Evolutionary conservation across 2,888 invertebrate genomes (phyloP).

Genomic region (Andrena dorsata): DNA sequence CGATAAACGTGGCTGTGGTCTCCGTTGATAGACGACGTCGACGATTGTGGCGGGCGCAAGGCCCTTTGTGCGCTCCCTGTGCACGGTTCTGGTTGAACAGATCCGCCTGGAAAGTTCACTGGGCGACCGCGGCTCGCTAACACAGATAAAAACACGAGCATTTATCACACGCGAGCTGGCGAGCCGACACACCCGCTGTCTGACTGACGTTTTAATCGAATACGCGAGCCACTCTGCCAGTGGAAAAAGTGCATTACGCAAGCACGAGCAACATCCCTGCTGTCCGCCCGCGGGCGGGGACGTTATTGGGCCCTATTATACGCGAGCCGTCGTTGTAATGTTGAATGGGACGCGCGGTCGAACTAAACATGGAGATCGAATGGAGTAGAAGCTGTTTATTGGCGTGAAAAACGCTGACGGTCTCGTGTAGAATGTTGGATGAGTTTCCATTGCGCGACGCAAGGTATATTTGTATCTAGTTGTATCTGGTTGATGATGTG

Average conservation of each 20-base stretch:
- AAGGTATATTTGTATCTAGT: too few relatives aligned
- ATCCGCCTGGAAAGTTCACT: slow-evolving; percentile 38
- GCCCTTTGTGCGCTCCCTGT: slow-evolving; percentile 37
- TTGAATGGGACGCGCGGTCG: neutral
- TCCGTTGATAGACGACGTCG: slow-evolving; percentile 12
- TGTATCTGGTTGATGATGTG: too few relatives aligned
- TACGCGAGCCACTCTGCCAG: slow-evolving; percentile 10
- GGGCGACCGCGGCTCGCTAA: neutral
- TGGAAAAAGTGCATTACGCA: slow-evolving; percentile 33
- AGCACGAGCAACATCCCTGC: slow-evolving; percentile 11
- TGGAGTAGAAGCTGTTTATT: neutral
- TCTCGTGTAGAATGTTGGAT: neutral
- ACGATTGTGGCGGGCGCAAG: slow-evolving; percentile 39
- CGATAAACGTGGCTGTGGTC: slow-evolving; percentile 40
- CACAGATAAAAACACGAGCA: slow-evolving; percentile 56
- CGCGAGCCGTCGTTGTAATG: neutral
- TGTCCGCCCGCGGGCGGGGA: neutral
- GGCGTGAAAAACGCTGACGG: neutral
- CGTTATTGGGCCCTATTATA: too few relatives aligned
- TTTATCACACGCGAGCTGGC: slow-evolving; percentile 50
- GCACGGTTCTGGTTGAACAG: slow-evolving; percentile 33
- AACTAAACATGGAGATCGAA: neutral
- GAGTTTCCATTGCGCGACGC: too few relatives aligned
- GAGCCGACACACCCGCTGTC: neutral
- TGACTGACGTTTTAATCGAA: slow-evolving; percentile 62